Conservation (phyloP, 2,797 vertebrate species). For the Anomalospiza imberbis region DNA sequence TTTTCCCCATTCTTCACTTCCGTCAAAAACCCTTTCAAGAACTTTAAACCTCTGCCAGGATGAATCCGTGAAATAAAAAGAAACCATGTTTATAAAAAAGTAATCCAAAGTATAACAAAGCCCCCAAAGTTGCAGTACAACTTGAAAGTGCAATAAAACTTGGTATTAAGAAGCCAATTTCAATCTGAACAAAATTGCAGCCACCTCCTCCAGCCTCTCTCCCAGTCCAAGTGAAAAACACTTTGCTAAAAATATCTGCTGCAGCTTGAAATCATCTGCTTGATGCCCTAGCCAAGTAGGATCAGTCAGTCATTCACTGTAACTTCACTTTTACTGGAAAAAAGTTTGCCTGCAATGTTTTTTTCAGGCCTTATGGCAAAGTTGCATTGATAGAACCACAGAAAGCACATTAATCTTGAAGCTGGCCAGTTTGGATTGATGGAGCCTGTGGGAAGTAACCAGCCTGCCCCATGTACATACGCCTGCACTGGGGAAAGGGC, state of each 20-base stretch:
- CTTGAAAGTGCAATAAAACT: not conserved
- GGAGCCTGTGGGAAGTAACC: not conserved
- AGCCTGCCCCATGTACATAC: not conserved
- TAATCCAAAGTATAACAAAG: not conserved
- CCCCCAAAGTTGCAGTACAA: not conserved
- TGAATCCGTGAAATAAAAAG: not conserved
- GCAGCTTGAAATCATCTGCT: not conserved
- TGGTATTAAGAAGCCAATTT: not conserved
- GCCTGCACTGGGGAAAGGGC: not conserved
- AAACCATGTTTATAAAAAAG: not conserved
- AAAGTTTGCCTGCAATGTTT: accelerated
- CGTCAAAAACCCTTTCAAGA: constrained; percentile 93
- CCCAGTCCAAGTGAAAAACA: not conserved
- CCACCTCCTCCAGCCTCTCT: not conserved
- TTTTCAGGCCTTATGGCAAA: not conserved
- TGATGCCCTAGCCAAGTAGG: not conserved
- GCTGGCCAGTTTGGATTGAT: not conserved
- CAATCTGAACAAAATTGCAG: not conserved
- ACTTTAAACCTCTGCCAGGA: constrained; percentile 86
- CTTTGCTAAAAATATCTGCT: not conserved
- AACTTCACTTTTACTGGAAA: not conserved
- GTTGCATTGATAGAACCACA: not conserved
- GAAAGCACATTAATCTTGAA: not conserved
- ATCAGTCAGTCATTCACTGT: not conserved
- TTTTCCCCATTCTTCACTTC: constrained; percentile 87